Evolutionary conservation across 2,113 vertebrate species (phyloP).

Genomic region (Chaetodon auriga): DNA sequence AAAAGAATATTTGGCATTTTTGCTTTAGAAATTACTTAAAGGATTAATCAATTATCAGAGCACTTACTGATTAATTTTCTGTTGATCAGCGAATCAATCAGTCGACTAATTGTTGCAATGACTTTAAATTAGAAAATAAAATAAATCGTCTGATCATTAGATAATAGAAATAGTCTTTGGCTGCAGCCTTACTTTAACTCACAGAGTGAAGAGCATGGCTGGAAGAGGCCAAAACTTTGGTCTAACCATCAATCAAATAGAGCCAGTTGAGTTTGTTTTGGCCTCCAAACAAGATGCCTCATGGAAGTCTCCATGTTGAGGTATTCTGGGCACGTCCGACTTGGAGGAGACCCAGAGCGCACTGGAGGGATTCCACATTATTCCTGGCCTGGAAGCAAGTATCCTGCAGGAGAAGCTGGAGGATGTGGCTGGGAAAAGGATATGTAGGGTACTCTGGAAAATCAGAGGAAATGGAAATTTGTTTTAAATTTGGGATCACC

Average conservation of each 20-base stretch:
- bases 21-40: background rate
- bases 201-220: background rate
- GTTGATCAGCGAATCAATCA: fast-evolving
- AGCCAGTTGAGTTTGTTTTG: slow-evolving; percentile 2
- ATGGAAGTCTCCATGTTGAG: background rate
- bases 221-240: background rate
- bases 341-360: background rate
- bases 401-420: background rate
- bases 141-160: background rate
- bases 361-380: slow-evolving; percentile 4
- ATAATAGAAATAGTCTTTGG: background rate
- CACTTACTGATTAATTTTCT: background rate
- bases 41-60: background rate
- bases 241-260: background rate
- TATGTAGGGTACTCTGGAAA: background rate
- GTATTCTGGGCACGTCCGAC: background rate
- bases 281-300: background rate
- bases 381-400: background rate
- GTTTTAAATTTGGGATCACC: background rate
- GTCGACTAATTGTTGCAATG: background rate
- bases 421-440: background rate
- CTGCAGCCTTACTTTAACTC: background rate
- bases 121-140: background rate
- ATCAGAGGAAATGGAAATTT: background rate
- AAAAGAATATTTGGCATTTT: background rate